Evolutionary conservation across 2,797 vertebrate species (phyloP), one percentile per base, ranked within the genome.

Genomic region (Pyrocephalus nanus): DNA sequence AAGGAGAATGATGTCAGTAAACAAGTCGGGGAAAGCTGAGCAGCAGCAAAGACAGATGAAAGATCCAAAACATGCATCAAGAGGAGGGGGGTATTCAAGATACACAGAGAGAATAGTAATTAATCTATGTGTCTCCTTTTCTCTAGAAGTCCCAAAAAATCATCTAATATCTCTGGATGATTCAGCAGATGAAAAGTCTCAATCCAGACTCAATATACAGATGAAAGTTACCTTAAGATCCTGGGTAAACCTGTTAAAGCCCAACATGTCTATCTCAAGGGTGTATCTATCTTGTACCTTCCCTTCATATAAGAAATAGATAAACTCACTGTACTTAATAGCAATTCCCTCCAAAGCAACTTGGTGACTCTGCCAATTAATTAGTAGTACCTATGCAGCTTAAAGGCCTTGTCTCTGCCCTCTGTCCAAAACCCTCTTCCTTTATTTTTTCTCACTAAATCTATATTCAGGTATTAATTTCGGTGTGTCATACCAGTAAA

Each of bases 401-500:
- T 50, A 30, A 75, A 75, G 22, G 20, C 22, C 64, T 87, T 85
- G 29, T 48, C 30, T 76, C 67, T 87, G 9, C 8, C 16, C 7
- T 42, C 21, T 62, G 12, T 58, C 29, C 32, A 81, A 65, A 62
- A 47, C 8, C 14, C 47, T 76, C 34, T 71, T 60, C 26, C 15
- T 19, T 58, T 66, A 18, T 16, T 64, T 94, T 87, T 92, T 69
- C 75, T 72, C 47, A 43, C 43, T 69, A 67, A 73, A 64, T 87
- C 42, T 76, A 65, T 42, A 67, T 75, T 72, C 72, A 92, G 72
- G 11, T 51, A 74, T 74, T 94, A 65, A 85, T 95, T 93, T 89
- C 47, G 67, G 4, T 77, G 32, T 91, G 61, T 67, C 57, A 55
- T 54, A 91, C 32, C 30, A 71, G 57, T 67, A 70, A 93, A 92